Conservation (phyloP, 2,888 invertebrate species). For the Diaphora mendica region DNA sequence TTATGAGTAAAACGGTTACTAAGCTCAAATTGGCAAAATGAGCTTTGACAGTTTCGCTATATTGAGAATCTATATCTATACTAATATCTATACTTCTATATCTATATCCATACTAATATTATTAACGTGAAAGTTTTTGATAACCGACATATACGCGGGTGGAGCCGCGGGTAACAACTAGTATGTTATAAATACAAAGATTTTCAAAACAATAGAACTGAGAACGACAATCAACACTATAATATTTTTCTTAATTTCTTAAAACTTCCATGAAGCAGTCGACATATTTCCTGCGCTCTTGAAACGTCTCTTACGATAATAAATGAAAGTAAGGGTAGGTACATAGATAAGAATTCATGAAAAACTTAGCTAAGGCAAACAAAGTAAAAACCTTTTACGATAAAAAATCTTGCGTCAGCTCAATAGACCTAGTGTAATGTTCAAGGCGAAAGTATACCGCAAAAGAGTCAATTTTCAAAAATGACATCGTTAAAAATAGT, state of each 20-base stretch:
- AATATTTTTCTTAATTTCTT: neutral
- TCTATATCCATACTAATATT: no score
- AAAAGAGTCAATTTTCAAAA: conserved; percentile 70
- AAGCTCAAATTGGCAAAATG: neutral
- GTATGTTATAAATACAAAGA: no score
- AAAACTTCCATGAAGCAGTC: neutral
- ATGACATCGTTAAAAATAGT: conserved; percentile 77
- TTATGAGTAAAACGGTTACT: neutral
- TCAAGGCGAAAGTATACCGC: conserved; percentile 47
- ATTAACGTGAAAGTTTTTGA: no score
- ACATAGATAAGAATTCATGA: neutral
- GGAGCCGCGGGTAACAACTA: no score
- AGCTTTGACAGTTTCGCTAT: neutral
- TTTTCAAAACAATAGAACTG: no score
- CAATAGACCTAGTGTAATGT: conserved; percentile 23
- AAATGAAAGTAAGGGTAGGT: neutral
- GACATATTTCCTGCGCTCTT: neutral
- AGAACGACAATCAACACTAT: neutral
- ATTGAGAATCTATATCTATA: no score
- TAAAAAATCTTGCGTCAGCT: conserved; percentile 19
- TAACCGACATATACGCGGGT: no score
- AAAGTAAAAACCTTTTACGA: conserved; percentile 10
- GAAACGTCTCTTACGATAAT: neutral
- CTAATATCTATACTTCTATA: no score
- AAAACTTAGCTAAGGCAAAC: conserved; percentile 9